Conservation (phyloP, 2,888 invertebrate species). For the Blera fallax region DNA sequence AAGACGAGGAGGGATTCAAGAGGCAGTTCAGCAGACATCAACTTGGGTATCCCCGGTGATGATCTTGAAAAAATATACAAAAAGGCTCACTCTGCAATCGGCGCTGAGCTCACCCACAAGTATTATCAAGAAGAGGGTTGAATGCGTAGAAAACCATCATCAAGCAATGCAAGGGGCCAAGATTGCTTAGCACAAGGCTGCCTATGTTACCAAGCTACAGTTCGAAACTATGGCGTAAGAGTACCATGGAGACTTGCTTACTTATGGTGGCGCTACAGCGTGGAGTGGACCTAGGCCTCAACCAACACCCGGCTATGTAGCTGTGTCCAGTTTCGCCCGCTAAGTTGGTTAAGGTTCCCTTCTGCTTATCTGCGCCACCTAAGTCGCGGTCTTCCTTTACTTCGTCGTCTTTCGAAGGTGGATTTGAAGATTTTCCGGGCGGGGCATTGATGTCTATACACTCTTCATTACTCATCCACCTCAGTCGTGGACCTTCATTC, state of each 20-base stretch:
- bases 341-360: no score
- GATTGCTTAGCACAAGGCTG: slow-evolving; percentile 96
- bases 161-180: slow-evolving; percentile 95
- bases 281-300: no score
- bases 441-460: no score
- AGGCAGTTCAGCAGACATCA: slow-evolving; percentile 97
- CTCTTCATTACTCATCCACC: no score
- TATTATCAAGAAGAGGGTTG: slow-evolving; percentile 90
- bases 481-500: no score
- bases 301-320: no score
- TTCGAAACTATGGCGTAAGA: slow-evolving; percentile 80
- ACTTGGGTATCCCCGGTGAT: slow-evolving; percentile 93
- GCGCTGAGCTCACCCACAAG: slow-evolving; percentile 90
- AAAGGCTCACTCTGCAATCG: slow-evolving; percentile 96
- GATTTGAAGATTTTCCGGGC: no score
- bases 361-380: no score
- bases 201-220: slow-evolving; percentile 87
- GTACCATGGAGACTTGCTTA: neutral
- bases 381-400: no score
- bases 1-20: slow-evolving; percentile 98
- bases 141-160: slow-evolving; percentile 94
- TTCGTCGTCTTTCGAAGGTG: no score
- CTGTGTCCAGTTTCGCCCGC: no score
- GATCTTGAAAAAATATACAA: slow-evolving; percentile 96
- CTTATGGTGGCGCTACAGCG: no score